Percentiles rank a stretch among this genome's conserved stretches.
Conservation (phyloP, 2,113 vertebrate genomes). For the Hylia prasina region DNA sequence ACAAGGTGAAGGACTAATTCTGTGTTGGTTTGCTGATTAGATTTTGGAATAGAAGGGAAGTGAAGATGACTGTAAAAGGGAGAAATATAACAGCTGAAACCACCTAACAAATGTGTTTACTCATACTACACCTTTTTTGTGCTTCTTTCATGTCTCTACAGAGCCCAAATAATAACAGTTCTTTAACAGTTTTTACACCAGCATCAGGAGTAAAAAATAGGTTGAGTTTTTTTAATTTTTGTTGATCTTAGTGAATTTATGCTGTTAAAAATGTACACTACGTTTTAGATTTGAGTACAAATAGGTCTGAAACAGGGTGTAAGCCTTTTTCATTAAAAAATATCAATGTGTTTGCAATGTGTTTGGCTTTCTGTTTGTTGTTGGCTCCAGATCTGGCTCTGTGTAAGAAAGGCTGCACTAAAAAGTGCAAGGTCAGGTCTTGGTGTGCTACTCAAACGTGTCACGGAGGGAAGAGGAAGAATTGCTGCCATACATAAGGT, state of each 20-base stretch:
- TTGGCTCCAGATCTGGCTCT: background rate
- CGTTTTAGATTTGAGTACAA: background rate
- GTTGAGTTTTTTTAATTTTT: background rate
- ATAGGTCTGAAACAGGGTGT: background rate
- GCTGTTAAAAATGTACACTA: background rate
- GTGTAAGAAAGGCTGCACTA: background rate
- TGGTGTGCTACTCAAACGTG: background rate
- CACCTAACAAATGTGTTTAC: background rate
- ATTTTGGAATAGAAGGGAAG: background rate
- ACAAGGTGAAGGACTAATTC: background rate
- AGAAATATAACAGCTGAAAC: background rate
- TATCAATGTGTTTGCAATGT: background rate
- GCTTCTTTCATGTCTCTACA: background rate
- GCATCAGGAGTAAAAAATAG: background rate
- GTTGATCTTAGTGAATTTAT: background rate
- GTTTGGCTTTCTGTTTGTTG: background rate
- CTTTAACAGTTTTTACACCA: background rate
- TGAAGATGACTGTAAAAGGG: background rate
- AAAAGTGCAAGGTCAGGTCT: conserved; percentile 11
- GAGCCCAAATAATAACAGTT: background rate
- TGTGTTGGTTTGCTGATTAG: background rate
- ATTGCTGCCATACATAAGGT: background rate
- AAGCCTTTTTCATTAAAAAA: background rate
- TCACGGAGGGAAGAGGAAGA: background rate
- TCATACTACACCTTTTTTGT: background rate